Conservation (phyloP, 2,113 vertebrate species). For the Oncorhynchus clarkii region DNA sequence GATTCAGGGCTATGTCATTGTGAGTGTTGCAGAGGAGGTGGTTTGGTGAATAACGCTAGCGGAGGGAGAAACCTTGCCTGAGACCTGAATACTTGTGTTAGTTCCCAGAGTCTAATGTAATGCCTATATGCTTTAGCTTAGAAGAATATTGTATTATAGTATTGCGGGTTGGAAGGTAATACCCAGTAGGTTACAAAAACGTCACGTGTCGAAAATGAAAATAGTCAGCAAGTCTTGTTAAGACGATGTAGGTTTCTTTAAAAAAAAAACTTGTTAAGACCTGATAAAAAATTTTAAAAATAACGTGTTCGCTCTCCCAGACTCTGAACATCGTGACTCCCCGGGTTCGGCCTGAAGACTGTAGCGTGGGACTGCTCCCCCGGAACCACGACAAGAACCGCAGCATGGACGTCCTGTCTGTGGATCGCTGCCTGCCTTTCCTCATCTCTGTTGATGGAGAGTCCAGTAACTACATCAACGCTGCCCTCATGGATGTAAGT, state of each 20-base stretch:
- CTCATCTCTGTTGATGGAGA: conserved; percentile 96
- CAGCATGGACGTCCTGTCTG: conserved; percentile 90
- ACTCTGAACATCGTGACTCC: conserved; percentile 98
- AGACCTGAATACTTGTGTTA: too few species aligned
- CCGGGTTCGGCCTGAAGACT: conserved; percentile 90
- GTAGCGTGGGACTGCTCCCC: conserved; percentile 92
- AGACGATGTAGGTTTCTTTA: not conserved
- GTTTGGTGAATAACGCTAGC: too few species aligned
- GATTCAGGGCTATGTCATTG: not conserved
- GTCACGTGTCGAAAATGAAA: too few species aligned
- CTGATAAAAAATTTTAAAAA: not conserved
- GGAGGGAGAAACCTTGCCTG: too few species aligned
- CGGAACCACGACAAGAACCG: conserved; percentile 97
- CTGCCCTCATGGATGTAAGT: conserved; percentile 95
- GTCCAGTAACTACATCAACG: conserved; percentile 97
- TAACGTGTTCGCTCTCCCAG: conserved; percentile 53
- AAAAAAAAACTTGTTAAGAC: not conserved
- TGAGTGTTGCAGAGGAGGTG: not conserved
- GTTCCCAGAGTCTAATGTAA: too few species aligned
- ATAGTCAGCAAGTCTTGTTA: too few species aligned
- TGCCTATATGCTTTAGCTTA: too few species aligned
- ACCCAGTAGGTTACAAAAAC: too few species aligned
- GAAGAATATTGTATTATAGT: too few species aligned
- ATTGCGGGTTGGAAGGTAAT: too few species aligned
- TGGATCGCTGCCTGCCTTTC: conserved; percentile 94